Evolutionary conservation across 2,797 vertebrate species (phyloP).

Genomic region (Anisognathus igniventris): DNA sequence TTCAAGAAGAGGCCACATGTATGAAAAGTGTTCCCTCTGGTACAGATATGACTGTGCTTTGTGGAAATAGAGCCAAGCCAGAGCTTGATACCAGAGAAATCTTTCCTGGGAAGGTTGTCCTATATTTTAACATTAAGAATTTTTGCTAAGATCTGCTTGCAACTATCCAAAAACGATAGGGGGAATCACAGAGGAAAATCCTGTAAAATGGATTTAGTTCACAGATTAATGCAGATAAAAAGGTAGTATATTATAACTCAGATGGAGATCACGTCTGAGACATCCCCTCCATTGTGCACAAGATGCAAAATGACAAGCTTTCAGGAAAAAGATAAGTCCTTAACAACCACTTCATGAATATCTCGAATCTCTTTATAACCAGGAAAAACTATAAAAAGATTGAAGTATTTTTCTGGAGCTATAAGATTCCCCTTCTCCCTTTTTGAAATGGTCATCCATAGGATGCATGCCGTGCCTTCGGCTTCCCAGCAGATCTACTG

Average conservation of each 20-base stretch:
- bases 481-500: not conserved
- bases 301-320: conserved; percentile 33
- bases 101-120: not conserved
- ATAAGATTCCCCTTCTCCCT: not conserved
- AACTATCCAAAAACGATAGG: not conserved
- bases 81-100: not conserved
- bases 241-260: not conserved
- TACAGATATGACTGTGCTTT: not conserved
- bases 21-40: not conserved
- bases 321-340: not conserved
- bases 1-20: not conserved
- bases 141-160: not conserved
- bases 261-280: not conserved
- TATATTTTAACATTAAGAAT: not conserved
- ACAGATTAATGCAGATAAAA: conserved; percentile 7
- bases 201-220: not conserved
- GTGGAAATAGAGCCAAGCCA: not conserved
- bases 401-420: not conserved
- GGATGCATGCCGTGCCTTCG: not conserved
- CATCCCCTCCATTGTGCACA: not conserved
- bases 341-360: conserved; percentile 25
- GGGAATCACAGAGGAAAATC: not conserved
- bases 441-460: not conserved
- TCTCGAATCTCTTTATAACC: not conserved
- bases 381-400: not conserved